Evolutionary conservation across 2,888 invertebrate genomes (phyloP).

Genomic region (Syritta pipiens): DNA sequence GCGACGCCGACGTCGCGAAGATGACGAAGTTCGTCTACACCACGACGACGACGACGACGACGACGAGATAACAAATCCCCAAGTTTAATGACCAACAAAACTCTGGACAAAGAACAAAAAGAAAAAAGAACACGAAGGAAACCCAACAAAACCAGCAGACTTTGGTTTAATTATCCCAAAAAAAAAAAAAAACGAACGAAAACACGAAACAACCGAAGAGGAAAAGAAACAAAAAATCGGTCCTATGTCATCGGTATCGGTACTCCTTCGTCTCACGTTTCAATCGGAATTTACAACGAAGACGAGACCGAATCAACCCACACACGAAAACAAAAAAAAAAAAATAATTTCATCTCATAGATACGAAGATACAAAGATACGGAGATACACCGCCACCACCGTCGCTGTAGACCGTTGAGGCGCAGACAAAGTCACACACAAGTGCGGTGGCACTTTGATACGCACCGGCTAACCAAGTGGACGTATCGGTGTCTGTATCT

Average conservation of each 20-base stretch:
- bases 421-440: no score
- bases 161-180: conserved; percentile 23
- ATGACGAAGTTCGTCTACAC: conserved; percentile 23
- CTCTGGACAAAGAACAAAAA: not conserved
- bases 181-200: conserved; percentile 7
- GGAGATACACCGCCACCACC: no score
- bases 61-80: conserved; percentile 7
- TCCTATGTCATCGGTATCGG: conserved; percentile 19
- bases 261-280: conserved; percentile 37
- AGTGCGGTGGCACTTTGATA: no score
- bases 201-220: not conserved
- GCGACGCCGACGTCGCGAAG: not conserved
- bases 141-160: conserved; percentile 13
- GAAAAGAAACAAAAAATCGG: conserved; percentile 19
- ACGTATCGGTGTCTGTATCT: conserved; percentile 14
- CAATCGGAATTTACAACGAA: conserved; percentile 34
- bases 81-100: conserved; percentile 30
- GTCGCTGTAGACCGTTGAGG: no score
- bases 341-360: conserved; percentile 2
- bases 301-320: conserved; percentile 9
- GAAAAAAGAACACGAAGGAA: not conserved
- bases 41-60: not conserved
- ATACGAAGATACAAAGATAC: not conserved
- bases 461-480: conserved; percentile 31
- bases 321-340: conserved; percentile 11